Conservation (phyloP, 1,140 invertebrate species). For the Drosophila auraria region DNA sequence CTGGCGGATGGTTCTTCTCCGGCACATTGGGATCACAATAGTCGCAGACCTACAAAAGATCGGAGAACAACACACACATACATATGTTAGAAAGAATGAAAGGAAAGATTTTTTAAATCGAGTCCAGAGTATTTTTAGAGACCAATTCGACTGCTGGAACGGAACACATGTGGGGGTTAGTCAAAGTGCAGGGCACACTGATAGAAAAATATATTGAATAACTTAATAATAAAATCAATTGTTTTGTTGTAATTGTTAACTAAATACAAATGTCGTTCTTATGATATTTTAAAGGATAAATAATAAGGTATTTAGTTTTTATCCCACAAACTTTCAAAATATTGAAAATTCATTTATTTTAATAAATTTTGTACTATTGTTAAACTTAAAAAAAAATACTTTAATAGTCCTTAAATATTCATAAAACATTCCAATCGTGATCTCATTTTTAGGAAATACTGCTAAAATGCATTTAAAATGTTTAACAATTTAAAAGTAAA, state of each 20-base stretch:
- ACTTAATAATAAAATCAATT: too few species aligned
- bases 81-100: constrained; percentile 36
- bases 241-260: too few species aligned
- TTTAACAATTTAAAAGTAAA: not conserved
- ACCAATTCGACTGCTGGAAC: constrained; percentile 46
- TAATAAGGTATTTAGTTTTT: too few species aligned
- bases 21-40: constrained; percentile 92
- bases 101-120: constrained; percentile 10
- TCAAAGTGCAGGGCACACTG: constrained; percentile 34
- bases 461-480: not conserved
- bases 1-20: constrained; percentile 93
- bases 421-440: not conserved
- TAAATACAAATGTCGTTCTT: too few species aligned
- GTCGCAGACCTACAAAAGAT: constrained; percentile 93
- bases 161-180: constrained; percentile 56
- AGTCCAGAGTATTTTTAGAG: constrained; percentile 66
- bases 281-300: not conserved
- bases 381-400: not conserved
- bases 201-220: constrained; percentile 3
- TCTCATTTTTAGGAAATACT: too few species aligned
- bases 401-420: not conserved
- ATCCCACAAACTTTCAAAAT: too few species aligned
- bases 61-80: constrained; percentile 44
- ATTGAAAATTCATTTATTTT: not conserved
- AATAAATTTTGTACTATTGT: too few species aligned